Evolutionary conservation across 1,140 invertebrate genomes (phyloP).

Genomic region (Meloidogyne hapla): DNA sequence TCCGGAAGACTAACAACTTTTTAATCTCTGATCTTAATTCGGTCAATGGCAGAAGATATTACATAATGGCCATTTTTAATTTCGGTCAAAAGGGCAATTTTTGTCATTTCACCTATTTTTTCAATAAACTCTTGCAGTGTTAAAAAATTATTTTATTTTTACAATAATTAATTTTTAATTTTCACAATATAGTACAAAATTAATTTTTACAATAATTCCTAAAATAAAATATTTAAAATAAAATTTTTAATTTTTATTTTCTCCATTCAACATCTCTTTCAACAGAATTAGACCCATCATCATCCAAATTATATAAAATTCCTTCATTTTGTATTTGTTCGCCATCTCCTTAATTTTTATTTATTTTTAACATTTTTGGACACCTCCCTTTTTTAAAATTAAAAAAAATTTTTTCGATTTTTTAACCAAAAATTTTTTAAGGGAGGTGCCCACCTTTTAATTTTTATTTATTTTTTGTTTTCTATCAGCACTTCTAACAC

Average conservation of each 20-base stretch:
- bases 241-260: neutral
- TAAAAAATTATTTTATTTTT: no score
- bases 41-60: neutral
- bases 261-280: conserved; percentile 25
- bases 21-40: neutral
- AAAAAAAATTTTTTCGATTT: no score
- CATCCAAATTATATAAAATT: conserved; percentile 19
- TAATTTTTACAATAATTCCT: neutral
- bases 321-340: conserved; percentile 22
- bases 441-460: conserved; percentile 6
- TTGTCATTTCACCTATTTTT: neutral
- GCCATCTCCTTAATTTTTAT: neutral
- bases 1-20: neutral
- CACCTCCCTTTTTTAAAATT: neutral
- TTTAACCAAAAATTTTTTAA: neutral
- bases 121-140: no score
- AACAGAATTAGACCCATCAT: conserved; percentile 22
- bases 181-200: no score
- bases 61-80: neutral
- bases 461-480: conserved; percentile 17
- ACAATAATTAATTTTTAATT: no score
- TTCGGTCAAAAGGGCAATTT: neutral
- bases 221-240: neutral
- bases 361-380: conserved; percentile 11
- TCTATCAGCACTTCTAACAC: conserved; percentile 21